These are phyloP conservation scores for Lepilemur ruficaudatus DNA, from an alignment of 2,797 vertebrate genomes.

Conservation along the genomic window DNA sequence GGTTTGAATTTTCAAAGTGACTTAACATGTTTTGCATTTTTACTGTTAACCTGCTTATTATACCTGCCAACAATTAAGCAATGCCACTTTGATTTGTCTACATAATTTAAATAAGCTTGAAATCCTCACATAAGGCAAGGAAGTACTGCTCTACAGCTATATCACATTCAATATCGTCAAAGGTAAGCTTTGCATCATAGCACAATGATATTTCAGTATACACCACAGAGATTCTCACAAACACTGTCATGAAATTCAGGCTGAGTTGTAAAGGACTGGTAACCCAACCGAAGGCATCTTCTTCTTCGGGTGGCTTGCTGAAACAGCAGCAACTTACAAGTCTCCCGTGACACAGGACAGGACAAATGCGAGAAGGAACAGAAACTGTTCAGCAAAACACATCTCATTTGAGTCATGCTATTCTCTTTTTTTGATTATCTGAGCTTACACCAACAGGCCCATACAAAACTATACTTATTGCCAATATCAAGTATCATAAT, in stretches of 20 bases:
- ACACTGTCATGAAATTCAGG: conserved; percentile 83
- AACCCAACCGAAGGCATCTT: conserved; percentile 73
- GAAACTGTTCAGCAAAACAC: not conserved
- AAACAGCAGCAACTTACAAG: conserved; percentile 75
- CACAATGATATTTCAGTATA: conserved; percentile 81
- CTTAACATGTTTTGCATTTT: conserved; percentile 84
- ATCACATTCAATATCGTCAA: conserved; percentile 99
- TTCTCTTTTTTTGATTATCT: conserved; percentile 83
- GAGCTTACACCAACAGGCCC: conserved; percentile 81
- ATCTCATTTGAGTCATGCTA: conserved; percentile 46
- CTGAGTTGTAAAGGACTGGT: conserved; percentile 72
- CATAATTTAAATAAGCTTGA: conserved; percentile 92
- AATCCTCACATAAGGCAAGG: conserved; percentile 90
- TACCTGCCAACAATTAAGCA: conserved; percentile 86
- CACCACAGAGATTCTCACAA: conserved; percentile 78
- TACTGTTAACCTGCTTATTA: conserved; percentile 83
- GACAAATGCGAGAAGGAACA: conserved; percentile 45
- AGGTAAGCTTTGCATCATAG: conserved; percentile 86
- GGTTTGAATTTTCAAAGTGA: conserved; percentile 90
- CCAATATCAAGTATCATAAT: conserved; percentile 79
- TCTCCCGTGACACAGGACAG: conserved; percentile 71
- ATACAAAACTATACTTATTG: conserved; percentile 78
- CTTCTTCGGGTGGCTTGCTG: conserved; percentile 75
- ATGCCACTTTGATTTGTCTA: conserved; percentile 95
- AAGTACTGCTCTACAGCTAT: conserved; percentile 89